These are phyloP conservation scores for Ephestia elutella DNA, from an alignment of 1,140 invertebrate species.

Conservation along the genomic window DNA sequence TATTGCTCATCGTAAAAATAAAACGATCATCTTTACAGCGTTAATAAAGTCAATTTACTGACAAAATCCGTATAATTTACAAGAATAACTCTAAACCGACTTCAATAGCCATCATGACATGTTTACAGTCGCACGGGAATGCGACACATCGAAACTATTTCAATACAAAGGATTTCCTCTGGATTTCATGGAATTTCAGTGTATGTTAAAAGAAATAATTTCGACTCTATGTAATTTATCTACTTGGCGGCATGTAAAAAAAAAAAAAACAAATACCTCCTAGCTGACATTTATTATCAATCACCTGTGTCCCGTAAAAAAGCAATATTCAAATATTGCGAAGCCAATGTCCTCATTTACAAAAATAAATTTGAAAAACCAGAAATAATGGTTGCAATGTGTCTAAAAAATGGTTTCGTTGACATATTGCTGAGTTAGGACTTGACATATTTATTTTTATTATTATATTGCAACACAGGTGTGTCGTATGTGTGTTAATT, in stretches of 20 bases:
- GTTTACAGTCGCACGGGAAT: neutral
- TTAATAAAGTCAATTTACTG: too few species aligned
- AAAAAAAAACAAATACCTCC: too few species aligned
- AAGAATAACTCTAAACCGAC: too few species aligned
- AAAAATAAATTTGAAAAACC: neutral
- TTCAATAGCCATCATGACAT: neutral
- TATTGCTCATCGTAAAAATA: too few species aligned
- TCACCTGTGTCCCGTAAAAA: neutral
- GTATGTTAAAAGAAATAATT: too few species aligned
- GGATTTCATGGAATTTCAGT: neutral
- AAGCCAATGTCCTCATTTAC: neutral
- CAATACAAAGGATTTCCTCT: neutral
- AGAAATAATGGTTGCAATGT: too few species aligned
- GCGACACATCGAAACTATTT: neutral
- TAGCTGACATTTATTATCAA: neutral
- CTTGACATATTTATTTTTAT: too few species aligned
- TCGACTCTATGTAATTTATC: neutral
- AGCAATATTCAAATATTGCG: neutral
- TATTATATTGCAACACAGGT: neutral
- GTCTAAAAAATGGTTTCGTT: neutral
- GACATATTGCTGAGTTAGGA: neutral
- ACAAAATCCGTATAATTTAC: too few species aligned
- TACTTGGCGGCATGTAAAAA: neutral
- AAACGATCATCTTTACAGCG: too few species aligned
- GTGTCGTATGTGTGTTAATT: neutral